Base-by-base conservation (phyloP, 2,797 vertebrate genomes). In the Trematomus bernacchii region DNA sequence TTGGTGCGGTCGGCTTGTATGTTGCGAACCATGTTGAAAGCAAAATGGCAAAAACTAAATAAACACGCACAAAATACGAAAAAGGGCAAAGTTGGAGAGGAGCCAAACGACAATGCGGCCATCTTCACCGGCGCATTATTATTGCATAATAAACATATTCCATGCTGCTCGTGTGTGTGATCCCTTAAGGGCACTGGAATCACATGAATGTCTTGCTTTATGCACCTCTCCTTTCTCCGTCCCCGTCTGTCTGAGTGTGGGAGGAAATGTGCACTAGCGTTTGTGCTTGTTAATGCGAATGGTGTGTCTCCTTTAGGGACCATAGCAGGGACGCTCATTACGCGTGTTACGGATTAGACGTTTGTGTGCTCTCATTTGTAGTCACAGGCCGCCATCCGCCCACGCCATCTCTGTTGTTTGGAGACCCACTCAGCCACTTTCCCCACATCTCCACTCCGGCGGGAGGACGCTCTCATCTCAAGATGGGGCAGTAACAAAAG, bases 291-390 rank as follows among this genome's bases (percentile, higher is more conserved):
- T 50, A 13, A 23, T 57, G 52, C 12, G 15, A 42, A 57, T 37
- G 13, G 33, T 62, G 42, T 23, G 66, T 50, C 73, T 76, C 76
- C 58, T 81, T 77, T 48, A 66, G 76, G 66, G 69, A 73, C 73
- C 63, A 40, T 70, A 51, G 68, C 77, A 11, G 74, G 48, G 82
- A 85, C 16, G 51, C 77, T 85, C 87, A 84, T 90, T 83, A 87
- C 85, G 77, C 59, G 82, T 73, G 85, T 89, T 86, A 87, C 61
- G 50, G 89, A 90, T 93, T 82, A 86, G 70, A 62, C 33, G 37
- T 79, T 82, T 71, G 74, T 64, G 76, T 7, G 74, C 70, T 71
- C 82, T 92, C 87, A 91, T 94, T 92, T 92, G 88, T 85, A 93
- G 90, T 93, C 91, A 58, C 76, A 61, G 66, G 69, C 72, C 74